phyloP scores from a whole-genome alignment of 2,797 vertebrate genomes.

The Gambusia yucatana region DNA sequence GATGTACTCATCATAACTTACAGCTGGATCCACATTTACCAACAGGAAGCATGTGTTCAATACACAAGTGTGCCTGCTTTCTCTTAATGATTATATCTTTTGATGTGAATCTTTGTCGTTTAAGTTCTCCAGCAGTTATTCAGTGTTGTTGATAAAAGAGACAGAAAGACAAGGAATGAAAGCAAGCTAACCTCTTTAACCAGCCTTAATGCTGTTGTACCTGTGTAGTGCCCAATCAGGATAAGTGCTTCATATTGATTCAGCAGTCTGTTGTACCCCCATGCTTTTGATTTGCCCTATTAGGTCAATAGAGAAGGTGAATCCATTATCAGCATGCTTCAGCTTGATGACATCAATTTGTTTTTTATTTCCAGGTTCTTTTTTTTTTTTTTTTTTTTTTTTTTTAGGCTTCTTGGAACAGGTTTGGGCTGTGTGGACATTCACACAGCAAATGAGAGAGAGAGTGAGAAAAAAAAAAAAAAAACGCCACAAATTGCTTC shows the following conservation, averaged over 20 bases:
- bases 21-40: slow-evolving; percentile 38
- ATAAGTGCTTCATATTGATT: slow-evolving; percentile 81
- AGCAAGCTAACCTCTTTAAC: slow-evolving; percentile 50
- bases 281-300: slow-evolving; percentile 73
- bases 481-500: slow-evolving; percentile 5
- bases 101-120: slow-evolving; percentile 10
- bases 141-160: slow-evolving; percentile 43
- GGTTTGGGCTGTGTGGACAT: slow-evolving; percentile 21
- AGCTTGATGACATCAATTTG: slow-evolving; percentile 67
- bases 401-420: slow-evolving; percentile 46
- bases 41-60: slow-evolving; percentile 13
- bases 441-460: not conserved
- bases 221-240: slow-evolving; percentile 74
- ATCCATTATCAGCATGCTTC: slow-evolving; percentile 70
- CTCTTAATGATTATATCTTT: slow-evolving; percentile 4
- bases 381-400: not conserved
- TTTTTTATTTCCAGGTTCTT: slow-evolving; percentile 16
- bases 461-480: not conserved
- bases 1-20: slow-evolving; percentile 33
- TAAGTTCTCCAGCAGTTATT: slow-evolving; percentile 39
- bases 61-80: slow-evolving; percentile 11
- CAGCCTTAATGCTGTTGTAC: slow-evolving; percentile 62
- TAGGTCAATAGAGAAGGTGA: slow-evolving; percentile 73
- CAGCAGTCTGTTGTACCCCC: slow-evolving; percentile 57
- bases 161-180: slow-evolving; percentile 40